Evolutionary conservation across 2,797 vertebrate species (phyloP).

Genomic region (Trichosurus vulpecula): DNA sequence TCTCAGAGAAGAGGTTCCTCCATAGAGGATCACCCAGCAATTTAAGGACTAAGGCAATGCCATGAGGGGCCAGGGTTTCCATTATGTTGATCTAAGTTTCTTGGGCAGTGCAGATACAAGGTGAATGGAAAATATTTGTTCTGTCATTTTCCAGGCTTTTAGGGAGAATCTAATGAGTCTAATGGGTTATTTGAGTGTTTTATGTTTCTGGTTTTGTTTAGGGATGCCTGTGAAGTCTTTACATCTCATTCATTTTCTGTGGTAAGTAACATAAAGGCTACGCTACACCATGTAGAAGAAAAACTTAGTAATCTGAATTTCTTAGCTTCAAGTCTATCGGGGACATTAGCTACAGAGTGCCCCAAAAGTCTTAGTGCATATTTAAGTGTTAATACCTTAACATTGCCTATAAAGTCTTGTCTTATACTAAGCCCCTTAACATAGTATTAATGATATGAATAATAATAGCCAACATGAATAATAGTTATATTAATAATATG

Average conservation of each 20-base stretch:
- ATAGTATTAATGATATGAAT: not conserved
- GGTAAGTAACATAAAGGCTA: not conserved
- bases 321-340: not conserved
- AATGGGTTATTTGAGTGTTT: not conserved
- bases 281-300: not conserved
- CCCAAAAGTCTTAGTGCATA: not conserved
- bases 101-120: not conserved
- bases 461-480: not conserved
- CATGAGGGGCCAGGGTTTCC: not conserved
- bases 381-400: not conserved
- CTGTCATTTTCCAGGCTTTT: not conserved
- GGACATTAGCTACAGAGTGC: not conserved
- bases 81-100: not conserved
- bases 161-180: not conserved
- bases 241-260: not conserved
- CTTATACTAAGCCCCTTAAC: not conserved
- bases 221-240: not conserved
- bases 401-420: not conserved
- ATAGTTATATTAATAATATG: not conserved
- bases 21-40: not conserved
- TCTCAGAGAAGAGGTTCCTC: not conserved
- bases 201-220: not conserved
- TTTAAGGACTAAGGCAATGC: not conserved
- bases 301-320: not conserved
- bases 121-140: not conserved